Evolutionary conservation across 2,888 invertebrate genomes (phyloP).

Genomic region (Spilarctia lutea): DNA sequence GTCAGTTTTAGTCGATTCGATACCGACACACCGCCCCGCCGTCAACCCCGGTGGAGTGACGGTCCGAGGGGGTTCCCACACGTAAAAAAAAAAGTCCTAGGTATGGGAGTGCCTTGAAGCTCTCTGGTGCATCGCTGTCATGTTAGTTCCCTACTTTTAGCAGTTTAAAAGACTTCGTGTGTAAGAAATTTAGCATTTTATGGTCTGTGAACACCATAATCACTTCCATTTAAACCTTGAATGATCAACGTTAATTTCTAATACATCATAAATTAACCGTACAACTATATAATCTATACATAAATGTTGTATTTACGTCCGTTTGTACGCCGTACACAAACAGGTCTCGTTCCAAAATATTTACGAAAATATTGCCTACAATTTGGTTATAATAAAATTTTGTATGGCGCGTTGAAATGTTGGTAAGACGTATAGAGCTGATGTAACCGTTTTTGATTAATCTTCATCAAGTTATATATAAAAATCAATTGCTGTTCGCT

Average conservation of each 20-base stretch:
- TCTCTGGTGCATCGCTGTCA: not conserved
- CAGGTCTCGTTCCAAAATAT: constrained; percentile 80
- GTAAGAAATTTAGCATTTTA: not conserved
- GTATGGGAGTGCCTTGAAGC: not conserved
- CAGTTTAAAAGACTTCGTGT: not conserved
- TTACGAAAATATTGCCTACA: constrained; percentile 84
- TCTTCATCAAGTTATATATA: too few relatives aligned
- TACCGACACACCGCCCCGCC: too few relatives aligned
- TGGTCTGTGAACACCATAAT: not conserved
- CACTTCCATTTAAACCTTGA: not conserved
- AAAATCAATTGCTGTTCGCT: too few relatives aligned
- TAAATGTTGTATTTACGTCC: constrained; percentile 66
- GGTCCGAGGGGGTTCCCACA: too few relatives aligned
- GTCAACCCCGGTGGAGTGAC: too few relatives aligned
- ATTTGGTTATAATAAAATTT: constrained; percentile 84
- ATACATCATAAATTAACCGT: constrained; percentile 40
- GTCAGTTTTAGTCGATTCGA: too few relatives aligned
- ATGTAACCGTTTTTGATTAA: constrained; percentile 47
- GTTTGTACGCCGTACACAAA: constrained; percentile 72
- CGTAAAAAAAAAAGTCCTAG: too few relatives aligned
- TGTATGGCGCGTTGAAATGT: constrained; percentile 67
- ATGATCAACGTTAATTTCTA: constrained; percentile 8
- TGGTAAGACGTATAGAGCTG: constrained; percentile 63
- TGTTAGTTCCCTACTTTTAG: not conserved
- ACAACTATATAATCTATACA: constrained; percentile 50